Base-by-base conservation (phyloP, 2,113 vertebrate species). In the Etheostoma spectabile region DNA sequence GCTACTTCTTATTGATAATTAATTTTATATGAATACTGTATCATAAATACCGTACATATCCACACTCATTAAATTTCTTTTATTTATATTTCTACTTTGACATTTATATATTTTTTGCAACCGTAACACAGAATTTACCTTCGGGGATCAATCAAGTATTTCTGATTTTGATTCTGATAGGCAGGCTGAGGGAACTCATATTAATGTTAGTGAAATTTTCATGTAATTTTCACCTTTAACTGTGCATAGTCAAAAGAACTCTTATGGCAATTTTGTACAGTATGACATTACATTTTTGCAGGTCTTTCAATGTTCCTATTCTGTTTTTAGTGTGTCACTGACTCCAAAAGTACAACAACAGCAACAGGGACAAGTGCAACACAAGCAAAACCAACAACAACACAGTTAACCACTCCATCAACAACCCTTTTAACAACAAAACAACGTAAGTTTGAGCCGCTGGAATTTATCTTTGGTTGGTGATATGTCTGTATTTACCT, bases 391-490 rank as follows among this genome's bases (percentile, higher is more conserved):
- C 12, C 55, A 62, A 0, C 33, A 14, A 30, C 18, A 16, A 0
- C 0, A 5, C 6, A 0, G 0, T 0, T 1, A 14, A 30, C 18
- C 1, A 7, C 60, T 24, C 0, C 8, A 8, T 0, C 0, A 8
- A 30, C 78, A 19, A 59, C 11, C 13, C 0, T 4, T 53, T 0
- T 3, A 21, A 52, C 60, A 24, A 52, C 66, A 27, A 49, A 18
- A 57, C 0, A 5, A 33, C 0, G 90, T 92, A 27, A 68, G 87
- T 66, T 11, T 76, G 21, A 72, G 3, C 19, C 8, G 0, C 22
- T 35, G 12, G 15, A 2, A 8, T 33, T 68, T 2, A 49, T 61
- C 22, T 52, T 42, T 35, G 12, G 11, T 15, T 38, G 14, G 19
- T 38, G 0, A 65, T 16, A 53, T 2, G 15, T 24, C 27, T 45